Evolutionary conservation across 2,888 invertebrate species (phyloP).

Genomic region (Vanessa cardui): DNA sequence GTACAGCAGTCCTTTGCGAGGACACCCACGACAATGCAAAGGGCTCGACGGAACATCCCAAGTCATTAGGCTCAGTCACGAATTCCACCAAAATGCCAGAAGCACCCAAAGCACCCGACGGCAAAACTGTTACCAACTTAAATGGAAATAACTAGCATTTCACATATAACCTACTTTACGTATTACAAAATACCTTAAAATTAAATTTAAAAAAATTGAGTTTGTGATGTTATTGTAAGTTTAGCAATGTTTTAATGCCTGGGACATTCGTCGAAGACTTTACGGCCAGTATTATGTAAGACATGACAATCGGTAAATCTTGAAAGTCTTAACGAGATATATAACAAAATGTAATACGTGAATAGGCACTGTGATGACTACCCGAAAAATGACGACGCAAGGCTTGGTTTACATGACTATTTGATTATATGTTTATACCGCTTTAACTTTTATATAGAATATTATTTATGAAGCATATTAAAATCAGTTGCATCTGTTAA

Average conservation of each 20-base stretch:
- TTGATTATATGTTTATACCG: not conserved
- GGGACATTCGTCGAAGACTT: not conserved
- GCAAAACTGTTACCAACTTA: conserved; percentile 17
- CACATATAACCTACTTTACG: conserved; percentile 6
- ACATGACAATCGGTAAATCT: not conserved
- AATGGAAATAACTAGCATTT: conserved; percentile 11
- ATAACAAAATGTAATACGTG: not conserved
- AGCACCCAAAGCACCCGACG: conserved; percentile 26
- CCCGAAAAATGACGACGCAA: not conserved
- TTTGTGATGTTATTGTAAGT: not conserved
- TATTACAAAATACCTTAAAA: not conserved
- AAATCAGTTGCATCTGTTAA: conserved; percentile 30
- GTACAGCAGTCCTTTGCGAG: conserved; percentile 48
- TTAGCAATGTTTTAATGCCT: not conserved
- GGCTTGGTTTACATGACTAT: conserved; percentile 2
- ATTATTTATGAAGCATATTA: conserved; percentile 13
- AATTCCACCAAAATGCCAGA: conserved; percentile 26
- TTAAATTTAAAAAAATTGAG: not conserved
- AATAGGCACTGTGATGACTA: not conserved
- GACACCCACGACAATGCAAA: conserved; percentile 26
- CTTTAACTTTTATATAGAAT: not conserved
- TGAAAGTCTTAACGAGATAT: not conserved
- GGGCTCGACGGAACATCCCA: conserved; percentile 25
- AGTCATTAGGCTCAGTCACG: conserved; percentile 16
- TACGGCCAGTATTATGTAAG: conserved; percentile 1